These are phyloP conservation scores for Kryptolebias ocellatus DNA, from an alignment of 2,797 vertebrate species.

Conservation along the genomic window DNA sequence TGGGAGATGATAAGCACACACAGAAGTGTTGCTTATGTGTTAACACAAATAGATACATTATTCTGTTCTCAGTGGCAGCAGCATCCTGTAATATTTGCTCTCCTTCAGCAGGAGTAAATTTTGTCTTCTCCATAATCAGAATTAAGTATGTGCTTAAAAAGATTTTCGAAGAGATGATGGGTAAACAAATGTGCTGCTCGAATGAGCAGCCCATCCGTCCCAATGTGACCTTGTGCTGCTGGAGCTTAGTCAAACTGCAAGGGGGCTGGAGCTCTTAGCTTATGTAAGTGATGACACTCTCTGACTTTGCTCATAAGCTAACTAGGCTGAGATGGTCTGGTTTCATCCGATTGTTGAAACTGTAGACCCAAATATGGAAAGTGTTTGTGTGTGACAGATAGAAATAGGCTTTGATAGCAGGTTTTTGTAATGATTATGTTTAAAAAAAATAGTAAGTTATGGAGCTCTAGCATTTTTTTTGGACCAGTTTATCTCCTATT, in stretches of 20 bases:
- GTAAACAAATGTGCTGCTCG: constrained; percentile 45
- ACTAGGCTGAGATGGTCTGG: constrained; percentile 42
- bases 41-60: constrained; percentile 2
- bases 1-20: constrained; percentile 22
- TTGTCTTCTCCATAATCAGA: constrained; percentile 40
- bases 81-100: constrained; percentile 23
- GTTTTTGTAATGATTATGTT: not conserved
- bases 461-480: not conserved
- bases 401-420: not conserved
- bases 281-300: constrained; percentile 67
- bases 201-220: constrained; percentile 63
- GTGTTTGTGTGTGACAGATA: constrained; percentile 14
- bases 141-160: constrained; percentile 60
- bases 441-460: not conserved
- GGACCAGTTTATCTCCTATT: not conserved
- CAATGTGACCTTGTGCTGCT: constrained; percentile 58
- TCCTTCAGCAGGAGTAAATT: constrained; percentile 21
- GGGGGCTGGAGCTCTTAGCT: constrained; percentile 47
- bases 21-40: not conserved
- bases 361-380: constrained; percentile 9
- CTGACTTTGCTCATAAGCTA: constrained; percentile 45
- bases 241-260: constrained; percentile 49
- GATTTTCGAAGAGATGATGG: constrained; percentile 55
- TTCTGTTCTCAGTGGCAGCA: constrained; percentile 12
- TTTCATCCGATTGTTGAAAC: constrained; percentile 21